Evolutionary conservation across 2,113 vertebrate genomes (phyloP).

Genomic region (Corynorhinus townsendii): DNA sequence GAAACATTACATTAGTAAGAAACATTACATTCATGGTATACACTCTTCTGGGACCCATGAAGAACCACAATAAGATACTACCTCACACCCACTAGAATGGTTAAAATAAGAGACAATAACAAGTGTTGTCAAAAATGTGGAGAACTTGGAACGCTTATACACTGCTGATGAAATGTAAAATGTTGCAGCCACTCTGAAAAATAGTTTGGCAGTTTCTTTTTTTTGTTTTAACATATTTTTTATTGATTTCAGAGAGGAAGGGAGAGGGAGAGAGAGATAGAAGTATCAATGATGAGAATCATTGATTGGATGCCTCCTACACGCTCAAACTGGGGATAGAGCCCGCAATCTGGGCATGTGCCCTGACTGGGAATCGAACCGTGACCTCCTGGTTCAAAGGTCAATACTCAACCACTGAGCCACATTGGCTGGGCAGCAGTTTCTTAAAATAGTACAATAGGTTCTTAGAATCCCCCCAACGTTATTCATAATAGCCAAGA

Average conservation of each 20-base stretch:
- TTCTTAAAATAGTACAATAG: constrained; percentile 9
- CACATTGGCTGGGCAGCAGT: background rate
- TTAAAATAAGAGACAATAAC: background rate
- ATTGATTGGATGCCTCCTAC: no score
- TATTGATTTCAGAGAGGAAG: no score
- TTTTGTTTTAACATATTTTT: no score
- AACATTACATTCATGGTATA: no score
- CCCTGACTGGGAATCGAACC: no score
- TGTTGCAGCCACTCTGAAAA: background rate
- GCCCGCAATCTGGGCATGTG: no score
- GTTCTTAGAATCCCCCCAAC: background rate
- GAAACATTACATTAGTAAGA: background rate
- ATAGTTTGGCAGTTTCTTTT: background rate
- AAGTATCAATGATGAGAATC: no score
- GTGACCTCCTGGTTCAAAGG: no score
- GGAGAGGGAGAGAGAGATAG: no score
- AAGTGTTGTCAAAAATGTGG: background rate
- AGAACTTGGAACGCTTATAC: background rate
- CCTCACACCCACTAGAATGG: background rate
- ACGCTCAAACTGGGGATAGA: no score
- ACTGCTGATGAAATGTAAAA: background rate
- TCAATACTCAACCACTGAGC: no score
- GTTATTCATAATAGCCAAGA: background rate
- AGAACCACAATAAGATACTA: background rate
- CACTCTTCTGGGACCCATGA: no score